Conservation (phyloP, 2,113 vertebrate species). For the Vireo altiloquus region DNA sequence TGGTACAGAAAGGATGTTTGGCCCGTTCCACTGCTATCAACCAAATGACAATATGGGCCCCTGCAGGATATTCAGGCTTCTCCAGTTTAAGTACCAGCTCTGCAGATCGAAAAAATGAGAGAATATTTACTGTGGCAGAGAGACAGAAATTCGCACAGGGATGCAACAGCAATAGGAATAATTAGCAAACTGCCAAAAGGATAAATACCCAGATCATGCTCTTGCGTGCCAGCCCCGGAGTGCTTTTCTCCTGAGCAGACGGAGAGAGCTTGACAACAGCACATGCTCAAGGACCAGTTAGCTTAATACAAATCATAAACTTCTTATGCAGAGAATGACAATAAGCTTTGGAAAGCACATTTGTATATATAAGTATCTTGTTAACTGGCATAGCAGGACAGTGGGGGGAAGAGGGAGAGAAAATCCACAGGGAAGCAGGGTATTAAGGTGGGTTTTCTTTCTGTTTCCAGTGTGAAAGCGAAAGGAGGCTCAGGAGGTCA, state of each 20-base stretch:
- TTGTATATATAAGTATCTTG: not conserved
- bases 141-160: conserved; percentile 3
- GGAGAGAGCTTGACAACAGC: conserved; percentile 29
- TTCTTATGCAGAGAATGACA: not conserved
- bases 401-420: not conserved
- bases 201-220: conserved; percentile 55
- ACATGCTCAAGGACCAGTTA: conserved; percentile 50
- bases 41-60: conserved; percentile 37
- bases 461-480: not conserved
- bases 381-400: not conserved
- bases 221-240: not conserved
- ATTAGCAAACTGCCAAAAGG: conserved; percentile 57
- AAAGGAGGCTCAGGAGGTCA: not conserved
- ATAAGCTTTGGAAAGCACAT: not conserved
- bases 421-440: not conserved
- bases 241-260: not conserved
- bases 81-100: not conserved
- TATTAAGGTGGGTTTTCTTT: not conserved
- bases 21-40: not conserved
- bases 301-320: conserved; percentile 14
- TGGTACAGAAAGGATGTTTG: conserved; percentile 38
- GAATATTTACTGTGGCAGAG: conserved; percentile 47
- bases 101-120: not conserved
- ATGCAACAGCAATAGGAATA: conserved; percentile 51
- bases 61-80: conserved; percentile 22